These are phyloP conservation scores for Acanthaster planci DNA, from an alignment of 35 echinoderm and acorn worm genomes.

Conservation along the genomic window DNA sequence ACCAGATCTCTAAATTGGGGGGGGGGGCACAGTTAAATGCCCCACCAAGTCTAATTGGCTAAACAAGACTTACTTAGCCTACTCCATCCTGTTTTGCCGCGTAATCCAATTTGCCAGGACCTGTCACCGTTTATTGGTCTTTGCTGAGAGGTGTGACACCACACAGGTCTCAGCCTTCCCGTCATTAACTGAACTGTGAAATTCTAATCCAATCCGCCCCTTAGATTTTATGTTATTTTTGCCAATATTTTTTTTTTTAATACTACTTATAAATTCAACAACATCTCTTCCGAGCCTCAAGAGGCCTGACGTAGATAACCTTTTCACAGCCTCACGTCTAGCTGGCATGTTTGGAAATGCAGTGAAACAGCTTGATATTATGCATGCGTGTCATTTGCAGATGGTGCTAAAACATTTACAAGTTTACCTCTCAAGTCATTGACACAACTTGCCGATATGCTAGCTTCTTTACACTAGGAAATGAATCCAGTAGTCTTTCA, in stretches of 20 bases:
- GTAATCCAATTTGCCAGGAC: neutral
- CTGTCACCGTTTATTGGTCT: neutral
- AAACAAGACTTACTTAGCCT: neutral
- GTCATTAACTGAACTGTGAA: slow-evolving; percentile 27
- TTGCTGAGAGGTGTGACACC: neutral
- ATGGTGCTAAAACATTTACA: too few species aligned
- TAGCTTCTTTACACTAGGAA: too few species aligned
- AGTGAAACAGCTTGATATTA: neutral
- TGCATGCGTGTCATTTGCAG: neutral
- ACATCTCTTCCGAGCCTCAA: neutral
- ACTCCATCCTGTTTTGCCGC: neutral
- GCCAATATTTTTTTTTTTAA: neutral
- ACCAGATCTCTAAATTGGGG: neutral
- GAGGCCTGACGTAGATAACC: neutral
- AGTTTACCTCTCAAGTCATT: too few species aligned
- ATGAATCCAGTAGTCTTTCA: too few species aligned
- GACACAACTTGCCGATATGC: too few species aligned
- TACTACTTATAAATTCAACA: slow-evolving; percentile 1
- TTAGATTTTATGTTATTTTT: slow-evolving; percentile 23
- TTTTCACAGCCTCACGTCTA: neutral
- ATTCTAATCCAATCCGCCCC: neutral
- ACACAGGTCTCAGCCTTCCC: neutral
- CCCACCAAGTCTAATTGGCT: neutral
- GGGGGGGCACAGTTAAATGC: neutral
- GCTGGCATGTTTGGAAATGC: neutral